A percentile compares a stretch with the other conserved stretches of the same genome.
Conservation (phyloP, 2,797 vertebrate genomes). For the Echeneis naucrates region DNA sequence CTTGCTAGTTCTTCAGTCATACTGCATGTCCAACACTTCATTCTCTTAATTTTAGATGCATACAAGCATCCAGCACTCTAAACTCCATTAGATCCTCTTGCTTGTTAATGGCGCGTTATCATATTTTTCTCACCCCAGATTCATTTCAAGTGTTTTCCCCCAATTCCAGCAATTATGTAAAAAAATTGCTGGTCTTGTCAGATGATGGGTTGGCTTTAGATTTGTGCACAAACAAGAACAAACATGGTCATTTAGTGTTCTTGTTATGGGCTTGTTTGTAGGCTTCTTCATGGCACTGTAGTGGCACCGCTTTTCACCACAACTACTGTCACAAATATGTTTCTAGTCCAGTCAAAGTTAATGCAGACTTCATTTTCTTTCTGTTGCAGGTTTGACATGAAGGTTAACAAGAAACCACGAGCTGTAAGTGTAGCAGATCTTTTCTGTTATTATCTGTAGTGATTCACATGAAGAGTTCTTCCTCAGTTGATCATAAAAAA, state of each 20-base stretch:
- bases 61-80: constrained; percentile 33
- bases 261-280: constrained; percentile 56
- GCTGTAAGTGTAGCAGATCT: constrained; percentile 87
- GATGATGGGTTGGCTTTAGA: constrained; percentile 37
- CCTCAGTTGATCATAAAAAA: background rate
- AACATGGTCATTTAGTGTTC: constrained; percentile 45
- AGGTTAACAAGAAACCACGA: constrained; percentile 99
- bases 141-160: constrained; percentile 45
- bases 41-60: constrained; percentile 38
- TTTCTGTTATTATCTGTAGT: background rate
- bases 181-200: constrained; percentile 39
- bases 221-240: constrained; percentile 50
- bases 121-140: constrained; percentile 31
- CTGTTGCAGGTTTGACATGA: constrained; percentile 95
- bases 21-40: constrained; percentile 66
- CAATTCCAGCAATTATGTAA: constrained; percentile 17
- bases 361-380: constrained; percentile 66
- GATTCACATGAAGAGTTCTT: background rate
- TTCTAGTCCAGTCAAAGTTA: constrained; percentile 74
- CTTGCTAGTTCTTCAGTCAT: constrained; percentile 37
- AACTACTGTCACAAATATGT: constrained; percentile 7
- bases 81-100: constrained; percentile 36
- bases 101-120: constrained; percentile 35
- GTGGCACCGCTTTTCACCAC: constrained; percentile 41
- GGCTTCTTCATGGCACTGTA: constrained; percentile 52